phyloP scores from a whole-genome alignment of 2,797 vertebrate genomes.

The Buphagus erythrorhynchus region DNA sequence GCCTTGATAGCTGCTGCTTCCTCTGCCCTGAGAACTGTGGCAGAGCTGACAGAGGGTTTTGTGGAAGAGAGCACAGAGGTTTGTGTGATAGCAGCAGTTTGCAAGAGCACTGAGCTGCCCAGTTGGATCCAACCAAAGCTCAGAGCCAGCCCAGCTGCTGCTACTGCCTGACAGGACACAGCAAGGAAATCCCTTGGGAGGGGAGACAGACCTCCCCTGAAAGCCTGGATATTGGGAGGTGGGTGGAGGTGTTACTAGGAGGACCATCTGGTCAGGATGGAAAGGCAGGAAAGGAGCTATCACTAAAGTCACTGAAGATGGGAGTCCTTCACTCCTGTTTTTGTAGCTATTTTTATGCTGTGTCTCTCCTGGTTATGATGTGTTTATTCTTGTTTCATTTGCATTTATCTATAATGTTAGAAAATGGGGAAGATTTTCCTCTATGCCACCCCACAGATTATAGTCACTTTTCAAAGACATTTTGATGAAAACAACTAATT shows the following conservation, averaged over 20 bases:
- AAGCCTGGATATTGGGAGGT: not conserved
- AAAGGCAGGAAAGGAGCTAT: not conserved
- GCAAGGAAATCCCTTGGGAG: not conserved
- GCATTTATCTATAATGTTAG: not conserved
- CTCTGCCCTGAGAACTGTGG: not conserved
- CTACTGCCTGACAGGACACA: not conserved
- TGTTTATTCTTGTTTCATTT: not conserved
- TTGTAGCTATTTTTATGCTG: not conserved
- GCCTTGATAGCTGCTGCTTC: not conserved
- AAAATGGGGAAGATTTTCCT: not conserved
- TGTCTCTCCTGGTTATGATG: not conserved
- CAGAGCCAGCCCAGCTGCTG: not conserved
- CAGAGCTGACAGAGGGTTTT: not conserved
- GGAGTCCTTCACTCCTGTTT: not conserved
- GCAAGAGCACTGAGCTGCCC: not conserved
- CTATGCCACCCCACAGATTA: not conserved
- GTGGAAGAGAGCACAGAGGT: not conserved
- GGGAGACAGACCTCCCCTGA: not conserved
- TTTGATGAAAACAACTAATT: not conserved
- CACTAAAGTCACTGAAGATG: not conserved
- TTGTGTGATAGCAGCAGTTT: not conserved
- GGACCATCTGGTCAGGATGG: not conserved
- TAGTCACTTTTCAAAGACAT: not conserved
- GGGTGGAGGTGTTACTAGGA: not conserved
- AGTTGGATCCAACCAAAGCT: not conserved